Percentiles rank a stretch among this genome's conserved stretches.
phyloP scores from a whole-genome alignment of 1,140 invertebrate species.

The Phymastichus coffea region DNA sequence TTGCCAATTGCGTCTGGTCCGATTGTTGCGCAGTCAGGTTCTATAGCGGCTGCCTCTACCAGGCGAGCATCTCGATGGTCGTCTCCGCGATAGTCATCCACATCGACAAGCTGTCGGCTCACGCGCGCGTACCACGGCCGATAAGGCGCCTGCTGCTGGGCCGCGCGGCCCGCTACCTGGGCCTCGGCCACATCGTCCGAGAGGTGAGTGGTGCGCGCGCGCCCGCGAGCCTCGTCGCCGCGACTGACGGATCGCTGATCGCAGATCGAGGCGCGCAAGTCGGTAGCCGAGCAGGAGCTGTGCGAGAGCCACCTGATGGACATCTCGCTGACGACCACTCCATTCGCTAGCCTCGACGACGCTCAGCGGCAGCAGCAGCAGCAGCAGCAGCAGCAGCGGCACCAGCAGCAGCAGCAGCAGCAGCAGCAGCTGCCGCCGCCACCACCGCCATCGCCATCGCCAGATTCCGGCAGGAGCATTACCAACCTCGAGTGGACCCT shows the following conservation, averaged over 20 bases:
- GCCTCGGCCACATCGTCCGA: slow-evolving; percentile 49
- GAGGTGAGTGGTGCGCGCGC: slow-evolving; percentile 34
- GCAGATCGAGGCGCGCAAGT: slow-evolving; percentile 41
- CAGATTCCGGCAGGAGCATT: slow-evolving; percentile 6
- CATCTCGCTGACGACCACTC: slow-evolving; percentile 31
- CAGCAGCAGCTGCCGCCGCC: too few species aligned
- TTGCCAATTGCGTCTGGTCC: not conserved
- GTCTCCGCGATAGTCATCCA: slow-evolving; percentile 65
- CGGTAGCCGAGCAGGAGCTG: slow-evolving; percentile 47
- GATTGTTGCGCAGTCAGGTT: slow-evolving; percentile 55
- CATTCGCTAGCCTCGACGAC: slow-evolving; percentile 43
- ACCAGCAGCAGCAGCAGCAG: slow-evolving; percentile 45
- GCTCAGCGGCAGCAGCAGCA: slow-evolving; percentile 45
- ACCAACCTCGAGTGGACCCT: slow-evolving; percentile 62
- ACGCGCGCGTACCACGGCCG: slow-evolving; percentile 58
- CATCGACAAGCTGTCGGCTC: slow-evolving; percentile 55
- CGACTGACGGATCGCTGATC: not conserved
- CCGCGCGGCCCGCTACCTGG: slow-evolving; percentile 56
- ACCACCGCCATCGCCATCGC: too few species aligned
- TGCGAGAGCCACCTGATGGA: slow-evolving; percentile 43
- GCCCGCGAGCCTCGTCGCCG: not conserved
- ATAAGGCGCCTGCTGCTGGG: slow-evolving; percentile 60
- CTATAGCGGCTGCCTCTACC: slow-evolving; percentile 61
- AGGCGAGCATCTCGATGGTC: slow-evolving; percentile 64
- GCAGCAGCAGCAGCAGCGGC: slow-evolving; percentile 34